Evolutionary conservation across 2,888 invertebrate genomes (phyloP).

Genomic region (Rhabditoides inermis): DNA sequence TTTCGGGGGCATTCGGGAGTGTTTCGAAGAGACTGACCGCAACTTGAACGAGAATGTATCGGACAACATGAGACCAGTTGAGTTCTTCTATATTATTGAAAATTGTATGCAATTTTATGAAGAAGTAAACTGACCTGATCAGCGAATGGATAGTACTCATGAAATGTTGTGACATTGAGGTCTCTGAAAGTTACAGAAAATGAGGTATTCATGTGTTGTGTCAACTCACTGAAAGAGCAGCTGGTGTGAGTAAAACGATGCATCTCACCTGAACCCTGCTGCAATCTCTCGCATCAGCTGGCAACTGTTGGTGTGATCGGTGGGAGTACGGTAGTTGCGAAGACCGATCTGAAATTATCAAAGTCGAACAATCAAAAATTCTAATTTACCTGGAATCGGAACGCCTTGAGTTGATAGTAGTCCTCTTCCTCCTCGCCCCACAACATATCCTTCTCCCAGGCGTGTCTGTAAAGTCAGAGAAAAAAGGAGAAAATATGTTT

Average conservation of each 20-base stretch:
- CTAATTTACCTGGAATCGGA: too few relatives aligned
- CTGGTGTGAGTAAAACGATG: neutral
- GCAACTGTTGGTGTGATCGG: conserved; percentile 53
- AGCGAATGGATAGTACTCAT: conserved; percentile 89
- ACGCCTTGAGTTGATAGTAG: conserved; percentile 32
- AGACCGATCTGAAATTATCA: conserved; percentile 50
- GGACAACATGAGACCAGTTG: too few relatives aligned
- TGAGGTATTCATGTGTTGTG: neutral
- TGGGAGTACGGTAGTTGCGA: conserved; percentile 46
- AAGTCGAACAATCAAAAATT: too few relatives aligned
- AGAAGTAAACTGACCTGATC: conserved; percentile 61
- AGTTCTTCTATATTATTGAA: neutral
- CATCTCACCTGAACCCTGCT: conserved; percentile 14
- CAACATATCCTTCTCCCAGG: conserved; percentile 50
- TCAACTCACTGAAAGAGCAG: neutral
- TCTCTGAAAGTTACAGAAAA: too few relatives aligned
- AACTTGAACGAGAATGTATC: neutral
- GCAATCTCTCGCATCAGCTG: conserved; percentile 44
- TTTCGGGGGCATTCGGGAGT: too few relatives aligned
- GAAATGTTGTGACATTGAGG: conserved; percentile 80
- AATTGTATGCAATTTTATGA: neutral
- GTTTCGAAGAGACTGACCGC: too few relatives aligned
- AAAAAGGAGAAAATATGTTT: too few relatives aligned
- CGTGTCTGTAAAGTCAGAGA: too few relatives aligned
- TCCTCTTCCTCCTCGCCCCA: conserved; percentile 30